phyloP scores from a whole-genome alignment of 53 echinoderm and acorn worm genomes.

The Antedon mediterranea region DNA sequence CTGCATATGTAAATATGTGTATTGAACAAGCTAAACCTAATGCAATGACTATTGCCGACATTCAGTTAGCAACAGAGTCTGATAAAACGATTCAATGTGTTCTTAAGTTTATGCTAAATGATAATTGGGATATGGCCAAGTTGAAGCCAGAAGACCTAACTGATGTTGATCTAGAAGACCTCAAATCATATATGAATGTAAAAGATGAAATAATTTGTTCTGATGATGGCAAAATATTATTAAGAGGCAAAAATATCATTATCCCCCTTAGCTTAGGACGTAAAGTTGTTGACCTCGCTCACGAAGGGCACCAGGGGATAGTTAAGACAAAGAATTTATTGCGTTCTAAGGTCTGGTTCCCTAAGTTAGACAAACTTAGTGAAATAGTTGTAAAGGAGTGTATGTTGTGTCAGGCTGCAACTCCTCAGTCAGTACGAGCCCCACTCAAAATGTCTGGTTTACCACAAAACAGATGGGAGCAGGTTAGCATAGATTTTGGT shows the following conservation, averaged over 20 bases:
- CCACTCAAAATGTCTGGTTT: neutral
- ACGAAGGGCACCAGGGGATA: neutral
- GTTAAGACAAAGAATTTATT: neutral
- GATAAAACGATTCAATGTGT: slow-evolving; percentile 24
- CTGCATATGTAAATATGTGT: neutral
- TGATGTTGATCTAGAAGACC: neutral
- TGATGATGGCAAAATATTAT: neutral
- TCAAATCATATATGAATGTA: neutral
- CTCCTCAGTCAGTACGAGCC: neutral
- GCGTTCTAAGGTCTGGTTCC: neutral
- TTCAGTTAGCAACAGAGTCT: slow-evolving; percentile 12
- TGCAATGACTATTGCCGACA: slow-evolving; percentile 1
- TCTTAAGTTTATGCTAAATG: neutral
- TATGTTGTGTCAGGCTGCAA: neutral
- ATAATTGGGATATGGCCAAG: neutral
- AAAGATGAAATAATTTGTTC: neutral
- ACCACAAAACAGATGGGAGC: neutral
- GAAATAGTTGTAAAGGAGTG: neutral
- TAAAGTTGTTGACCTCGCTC: neutral
- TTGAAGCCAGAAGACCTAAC: too few species aligned
- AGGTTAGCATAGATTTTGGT: neutral
- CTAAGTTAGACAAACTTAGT: neutral
- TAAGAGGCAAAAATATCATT: neutral
- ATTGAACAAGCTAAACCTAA: neutral
- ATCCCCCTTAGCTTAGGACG: neutral